Percentiles rank a stretch among this genome's conserved stretches.
Conservation (phyloP, 92 coral and sea anemone genomes). For the Heteractis magnifica region DNA sequence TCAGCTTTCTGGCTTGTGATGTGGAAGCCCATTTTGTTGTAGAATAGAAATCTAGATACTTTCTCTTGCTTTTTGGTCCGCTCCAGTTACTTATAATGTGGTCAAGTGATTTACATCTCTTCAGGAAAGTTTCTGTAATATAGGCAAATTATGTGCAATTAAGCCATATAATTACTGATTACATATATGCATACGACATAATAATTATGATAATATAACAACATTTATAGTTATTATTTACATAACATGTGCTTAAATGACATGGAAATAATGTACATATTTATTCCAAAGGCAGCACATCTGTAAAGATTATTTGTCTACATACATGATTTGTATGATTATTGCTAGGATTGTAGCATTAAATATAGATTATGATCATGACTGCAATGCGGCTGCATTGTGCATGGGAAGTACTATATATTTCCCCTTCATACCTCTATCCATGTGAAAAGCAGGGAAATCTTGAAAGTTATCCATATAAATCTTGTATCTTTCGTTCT, state of each 20-base stretch:
- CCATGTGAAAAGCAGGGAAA: slow-evolving; percentile 29
- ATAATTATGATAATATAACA: too few species aligned
- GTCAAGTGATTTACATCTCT: not conserved
- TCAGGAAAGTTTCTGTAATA: slow-evolving; percentile 11
- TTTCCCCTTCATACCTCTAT: slow-evolving; percentile 24
- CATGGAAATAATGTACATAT: not conserved
- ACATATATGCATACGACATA: not conserved
- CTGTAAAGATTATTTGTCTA: not conserved
- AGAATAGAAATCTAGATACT: slow-evolving; percentile 15
- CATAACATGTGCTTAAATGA: too few species aligned
- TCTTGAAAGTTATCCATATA: slow-evolving; percentile 20
- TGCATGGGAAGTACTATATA: not conserved
- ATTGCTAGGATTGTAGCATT: not conserved
- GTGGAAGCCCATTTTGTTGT: slow-evolving; percentile 5
- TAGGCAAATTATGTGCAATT: not conserved
- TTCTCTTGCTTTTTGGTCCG: slow-evolving; percentile 16
- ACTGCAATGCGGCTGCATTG: not conserved
- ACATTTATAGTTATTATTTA: too few species aligned
- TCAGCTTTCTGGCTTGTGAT: slow-evolving; percentile 6
- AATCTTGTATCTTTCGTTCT: slow-evolving; percentile 12
- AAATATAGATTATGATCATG: not conserved
- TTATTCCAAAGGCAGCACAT: not conserved
- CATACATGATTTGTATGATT: not conserved
- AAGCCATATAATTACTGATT: not conserved
- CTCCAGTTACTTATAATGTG: slow-evolving; percentile 16